These are phyloP conservation scores for Netelia inedita DNA, from an alignment of 2,888 invertebrate species.

Conservation along the genomic window DNA sequence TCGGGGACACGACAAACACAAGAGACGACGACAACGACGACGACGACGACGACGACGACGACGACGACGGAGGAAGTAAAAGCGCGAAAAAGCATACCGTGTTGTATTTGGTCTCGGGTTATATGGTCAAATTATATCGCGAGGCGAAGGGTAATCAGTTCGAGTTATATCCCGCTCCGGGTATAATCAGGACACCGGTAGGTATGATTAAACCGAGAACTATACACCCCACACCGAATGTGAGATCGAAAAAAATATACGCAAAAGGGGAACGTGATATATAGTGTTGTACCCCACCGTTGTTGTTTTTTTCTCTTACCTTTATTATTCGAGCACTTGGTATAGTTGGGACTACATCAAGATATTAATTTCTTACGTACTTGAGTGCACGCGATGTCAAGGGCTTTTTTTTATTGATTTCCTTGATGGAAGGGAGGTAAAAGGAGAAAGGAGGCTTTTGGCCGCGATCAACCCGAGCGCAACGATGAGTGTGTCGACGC, in stretches of 20 bases:
- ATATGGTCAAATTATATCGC: slow-evolving; percentile 11
- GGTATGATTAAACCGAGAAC: slow-evolving; percentile 47
- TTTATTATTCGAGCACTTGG: slow-evolving; percentile 52
- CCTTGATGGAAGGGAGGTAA: slow-evolving; percentile 72
- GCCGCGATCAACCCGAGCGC: slow-evolving; percentile 28
- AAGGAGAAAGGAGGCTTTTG: not conserved
- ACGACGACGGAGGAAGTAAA: not conserved
- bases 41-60: not conserved
- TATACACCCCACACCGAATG: slow-evolving; percentile 39
- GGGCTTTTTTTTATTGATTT: slow-evolving; percentile 82
- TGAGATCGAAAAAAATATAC: slow-evolving; percentile 50
- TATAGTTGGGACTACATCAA: slow-evolving; percentile 78
- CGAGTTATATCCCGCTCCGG: slow-evolving; percentile 46
- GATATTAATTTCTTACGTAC: slow-evolving; percentile 84
- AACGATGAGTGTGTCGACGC: not conserved
- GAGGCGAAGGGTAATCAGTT: slow-evolving; percentile 56
- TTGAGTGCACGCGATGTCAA: slow-evolving; percentile 84
- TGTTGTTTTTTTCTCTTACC: slow-evolving; percentile 39
- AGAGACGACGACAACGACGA: not conserved
- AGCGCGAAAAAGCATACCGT: not conserved
- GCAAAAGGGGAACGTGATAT: slow-evolving; percentile 45
- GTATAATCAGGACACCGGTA: slow-evolving; percentile 47
- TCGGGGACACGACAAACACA: slow-evolving; percentile 24
- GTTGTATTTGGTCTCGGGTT: not conserved
- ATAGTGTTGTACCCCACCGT: slow-evolving; percentile 34